Conservation (phyloP, 2,888 invertebrate genomes). For the Apodemia mormo region DNA sequence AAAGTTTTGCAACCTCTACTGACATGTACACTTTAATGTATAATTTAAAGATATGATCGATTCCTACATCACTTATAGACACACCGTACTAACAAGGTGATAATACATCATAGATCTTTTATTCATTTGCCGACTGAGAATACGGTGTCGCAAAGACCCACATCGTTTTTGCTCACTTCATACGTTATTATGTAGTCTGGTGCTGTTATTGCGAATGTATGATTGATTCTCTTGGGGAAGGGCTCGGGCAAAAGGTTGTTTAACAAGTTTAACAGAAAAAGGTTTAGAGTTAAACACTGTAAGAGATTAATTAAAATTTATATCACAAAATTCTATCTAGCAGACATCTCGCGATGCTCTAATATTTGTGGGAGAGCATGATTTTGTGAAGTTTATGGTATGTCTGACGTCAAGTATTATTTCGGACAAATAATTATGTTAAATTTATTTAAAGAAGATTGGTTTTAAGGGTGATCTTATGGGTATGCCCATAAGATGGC, state of each 20-base stretch:
- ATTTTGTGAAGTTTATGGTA: no score
- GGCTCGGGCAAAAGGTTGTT: conserved; percentile 17
- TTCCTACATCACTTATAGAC: conserved; percentile 25
- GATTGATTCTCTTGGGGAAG: conserved; percentile 26
- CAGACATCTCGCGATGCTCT: no score
- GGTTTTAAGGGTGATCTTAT: no score
- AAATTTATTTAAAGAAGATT: no score
- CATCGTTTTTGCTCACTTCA: conserved; percentile 53
- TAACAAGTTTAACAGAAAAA: neutral
- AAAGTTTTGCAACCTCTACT: conserved; percentile 11
- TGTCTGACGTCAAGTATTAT: no score
- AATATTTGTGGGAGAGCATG: no score
- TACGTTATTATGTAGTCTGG: conserved; percentile 47
- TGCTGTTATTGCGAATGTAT: conserved; percentile 26
- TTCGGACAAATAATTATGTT: no score
- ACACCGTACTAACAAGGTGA: conserved; percentile 49
- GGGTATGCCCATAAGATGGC: no score
- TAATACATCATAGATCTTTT: conserved; percentile 70
- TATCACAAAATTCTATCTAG: neutral
- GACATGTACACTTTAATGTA: conserved; percentile 20
- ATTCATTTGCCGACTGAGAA: conserved; percentile 69
- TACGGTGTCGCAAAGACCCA: conserved; percentile 62
- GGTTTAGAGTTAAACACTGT: conserved; percentile 1
- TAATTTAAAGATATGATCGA: conserved; percentile 23
- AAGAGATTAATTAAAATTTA: neutral